These are phyloP conservation scores for Drosophila punjabiensis DNA, from an alignment of 1,140 invertebrate species.

Conservation along the genomic window DNA sequence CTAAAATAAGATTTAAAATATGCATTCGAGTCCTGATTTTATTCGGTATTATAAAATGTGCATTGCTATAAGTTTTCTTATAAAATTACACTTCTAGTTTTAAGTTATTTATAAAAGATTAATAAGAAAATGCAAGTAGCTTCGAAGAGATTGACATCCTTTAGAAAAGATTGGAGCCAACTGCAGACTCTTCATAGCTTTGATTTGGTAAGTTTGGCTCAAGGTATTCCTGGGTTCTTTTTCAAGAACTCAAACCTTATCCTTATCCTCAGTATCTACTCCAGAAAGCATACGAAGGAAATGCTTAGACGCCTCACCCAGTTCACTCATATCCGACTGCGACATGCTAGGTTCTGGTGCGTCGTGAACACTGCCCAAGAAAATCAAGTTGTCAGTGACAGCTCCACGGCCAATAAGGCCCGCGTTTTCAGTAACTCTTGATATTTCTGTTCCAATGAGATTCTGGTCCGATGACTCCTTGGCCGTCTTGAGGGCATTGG, in stretches of 20 bases:
- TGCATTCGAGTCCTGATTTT: not conserved
- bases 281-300: conserved; percentile 30
- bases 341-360: not conserved
- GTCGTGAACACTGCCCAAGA: not conserved
- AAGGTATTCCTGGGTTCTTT: not conserved
- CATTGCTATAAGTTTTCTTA: not conserved
- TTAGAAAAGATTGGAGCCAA: not conserved
- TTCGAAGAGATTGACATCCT: not conserved
- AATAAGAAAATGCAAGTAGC: not conserved
- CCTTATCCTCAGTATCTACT: not conserved
- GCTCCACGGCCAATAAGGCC: conserved; percentile 13
- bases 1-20: not conserved
- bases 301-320: conserved; percentile 6
- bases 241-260: not conserved
- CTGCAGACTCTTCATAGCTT: too few relatives aligned
- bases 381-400: conserved; percentile 5
- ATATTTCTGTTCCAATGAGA: not conserved
- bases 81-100: not conserved
- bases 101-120: conserved; percentile 3
- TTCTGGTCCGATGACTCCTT: conserved; percentile 7
- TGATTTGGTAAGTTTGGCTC: not conserved
- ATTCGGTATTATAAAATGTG: not conserved
- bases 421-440: too few relatives aligned
- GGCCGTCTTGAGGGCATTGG: conserved; percentile 23
- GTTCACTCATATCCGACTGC: not conserved